Evolutionary conservation across 2,113 vertebrate genomes (phyloP).

Genomic region (Hypanus sabinus): DNA sequence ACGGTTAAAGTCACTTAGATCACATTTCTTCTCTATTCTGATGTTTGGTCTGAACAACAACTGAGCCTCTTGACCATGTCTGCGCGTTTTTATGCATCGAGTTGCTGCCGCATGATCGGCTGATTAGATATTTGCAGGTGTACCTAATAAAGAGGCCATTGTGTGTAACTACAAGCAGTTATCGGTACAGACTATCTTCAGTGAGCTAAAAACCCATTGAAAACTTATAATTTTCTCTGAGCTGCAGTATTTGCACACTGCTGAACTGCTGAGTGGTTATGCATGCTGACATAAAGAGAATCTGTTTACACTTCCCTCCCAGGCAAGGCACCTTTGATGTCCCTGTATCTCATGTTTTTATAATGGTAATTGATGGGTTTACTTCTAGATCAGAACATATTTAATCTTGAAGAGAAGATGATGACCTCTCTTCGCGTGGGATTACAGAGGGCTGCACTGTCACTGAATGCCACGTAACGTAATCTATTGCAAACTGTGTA

Average conservation of each 20-base stretch:
- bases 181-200: too few species aligned
- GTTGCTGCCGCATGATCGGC: too few species aligned
- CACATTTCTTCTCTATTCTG: too few species aligned
- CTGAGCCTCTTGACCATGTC: too few species aligned
- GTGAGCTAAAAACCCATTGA: background rate
- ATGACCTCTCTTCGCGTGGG: background rate
- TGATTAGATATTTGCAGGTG: too few species aligned
- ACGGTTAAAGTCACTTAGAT: too few species aligned
- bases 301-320: background rate
- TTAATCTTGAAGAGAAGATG: slow-evolving; percentile 24
- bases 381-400: background rate
- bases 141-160: too few species aligned
- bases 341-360: slow-evolving; percentile 26
- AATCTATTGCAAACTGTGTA: slow-evolving; percentile 1
- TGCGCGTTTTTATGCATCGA: too few species aligned
- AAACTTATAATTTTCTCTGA: slow-evolving; percentile 25
- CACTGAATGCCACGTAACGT: background rate
- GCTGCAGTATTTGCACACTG: background rate
- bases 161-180: too few species aligned
- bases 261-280: background rate
- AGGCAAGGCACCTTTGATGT: slow-evolving; percentile 28
- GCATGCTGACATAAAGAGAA: slow-evolving; percentile 28
- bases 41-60: too few species aligned
- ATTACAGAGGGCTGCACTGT: background rate
- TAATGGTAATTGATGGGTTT: slow-evolving; percentile 13